Conservation (phyloP, 2,888 invertebrate genomes). For the Hemithea aestivaria region DNA sequence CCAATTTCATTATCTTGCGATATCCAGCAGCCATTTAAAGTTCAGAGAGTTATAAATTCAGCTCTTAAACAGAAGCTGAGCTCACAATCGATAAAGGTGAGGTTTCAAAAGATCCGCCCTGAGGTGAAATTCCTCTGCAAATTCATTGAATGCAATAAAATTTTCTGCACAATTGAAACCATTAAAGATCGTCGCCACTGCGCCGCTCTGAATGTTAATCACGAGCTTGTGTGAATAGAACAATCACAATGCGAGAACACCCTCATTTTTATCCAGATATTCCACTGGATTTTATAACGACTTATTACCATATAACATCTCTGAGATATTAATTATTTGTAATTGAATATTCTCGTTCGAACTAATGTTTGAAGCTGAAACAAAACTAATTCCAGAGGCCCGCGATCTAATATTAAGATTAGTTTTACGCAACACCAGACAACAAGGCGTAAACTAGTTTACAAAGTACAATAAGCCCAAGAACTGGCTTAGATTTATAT, state of each 20-base stretch:
- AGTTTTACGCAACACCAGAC: slow-evolving; percentile 14
- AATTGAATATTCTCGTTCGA: too few relatives aligned
- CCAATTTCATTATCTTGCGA: too few relatives aligned
- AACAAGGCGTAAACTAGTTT: background rate
- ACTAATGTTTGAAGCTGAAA: too few relatives aligned
- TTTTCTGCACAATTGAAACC: slow-evolving; percentile 76
- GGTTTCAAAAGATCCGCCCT: slow-evolving; percentile 47
- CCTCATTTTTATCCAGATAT: slow-evolving; percentile 51
- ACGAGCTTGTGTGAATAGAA: slow-evolving; percentile 68
- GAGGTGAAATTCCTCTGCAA: slow-evolving; percentile 51
- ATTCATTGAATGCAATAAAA: slow-evolving; percentile 74
- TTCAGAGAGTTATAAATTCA: slow-evolving; percentile 2
- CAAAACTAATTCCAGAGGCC: too few relatives aligned
- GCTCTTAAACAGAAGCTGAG: slow-evolving; percentile 10
- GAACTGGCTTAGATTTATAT: too few relatives aligned
- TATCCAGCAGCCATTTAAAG: too few relatives aligned
- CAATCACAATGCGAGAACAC: slow-evolving; percentile 63
- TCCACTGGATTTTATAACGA: slow-evolving; percentile 36
- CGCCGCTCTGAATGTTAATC: slow-evolving; percentile 68
- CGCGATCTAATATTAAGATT: background rate
- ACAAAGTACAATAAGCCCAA: too few relatives aligned
- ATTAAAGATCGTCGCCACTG: slow-evolving; percentile 64
- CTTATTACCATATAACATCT: too few relatives aligned
- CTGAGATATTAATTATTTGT: too few relatives aligned
- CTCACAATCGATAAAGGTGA: slow-evolving; percentile 50